These are phyloP conservation scores for Aphrophora alni DNA, from an alignment of 2,888 invertebrate genomes.

Conservation along the genomic window DNA sequence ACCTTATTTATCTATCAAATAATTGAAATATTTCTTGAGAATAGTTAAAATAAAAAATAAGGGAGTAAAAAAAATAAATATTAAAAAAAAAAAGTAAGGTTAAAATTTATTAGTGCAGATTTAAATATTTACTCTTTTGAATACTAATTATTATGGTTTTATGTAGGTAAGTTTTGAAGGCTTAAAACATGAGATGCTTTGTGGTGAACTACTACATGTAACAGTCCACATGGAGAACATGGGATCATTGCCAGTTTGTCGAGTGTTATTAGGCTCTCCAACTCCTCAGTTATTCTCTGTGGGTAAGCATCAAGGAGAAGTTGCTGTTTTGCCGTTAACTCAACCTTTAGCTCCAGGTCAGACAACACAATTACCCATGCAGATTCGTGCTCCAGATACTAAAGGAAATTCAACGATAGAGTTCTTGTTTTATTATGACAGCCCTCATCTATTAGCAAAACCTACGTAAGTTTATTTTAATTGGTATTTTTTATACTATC, in stretches of 20 bases:
- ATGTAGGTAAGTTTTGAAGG: slow-evolving; percentile 73
- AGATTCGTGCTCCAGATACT: slow-evolving; percentile 72
- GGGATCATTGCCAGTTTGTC: slow-evolving; percentile 69
- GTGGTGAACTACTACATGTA: slow-evolving; percentile 75
- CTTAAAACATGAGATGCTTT: slow-evolving; percentile 69
- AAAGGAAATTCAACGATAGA: slow-evolving; percentile 69
- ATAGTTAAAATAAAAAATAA: no score
- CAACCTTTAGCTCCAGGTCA: slow-evolving; percentile 61
- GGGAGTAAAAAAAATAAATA: no score
- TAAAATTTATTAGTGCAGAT: no score
- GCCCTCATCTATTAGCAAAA: slow-evolving; percentile 55
- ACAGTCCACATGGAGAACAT: slow-evolving; percentile 72
- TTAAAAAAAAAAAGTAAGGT: no score
- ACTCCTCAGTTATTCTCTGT: slow-evolving; percentile 71
- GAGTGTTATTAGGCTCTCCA: slow-evolving; percentile 70
- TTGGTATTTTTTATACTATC: background rate
- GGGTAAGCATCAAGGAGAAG: slow-evolving; percentile 50
- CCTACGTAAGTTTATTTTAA: slow-evolving; percentile 35
- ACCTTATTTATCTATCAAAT: no score
- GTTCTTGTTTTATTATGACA: slow-evolving; percentile 77
- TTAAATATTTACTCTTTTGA: no score
- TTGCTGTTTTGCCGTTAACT: slow-evolving; percentile 49
- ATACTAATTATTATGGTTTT: no score
- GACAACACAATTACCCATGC: slow-evolving; percentile 64
- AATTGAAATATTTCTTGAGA: no score